Conservation (phyloP, 2,888 invertebrate species). For the Chydorus sphaericus region DNA sequence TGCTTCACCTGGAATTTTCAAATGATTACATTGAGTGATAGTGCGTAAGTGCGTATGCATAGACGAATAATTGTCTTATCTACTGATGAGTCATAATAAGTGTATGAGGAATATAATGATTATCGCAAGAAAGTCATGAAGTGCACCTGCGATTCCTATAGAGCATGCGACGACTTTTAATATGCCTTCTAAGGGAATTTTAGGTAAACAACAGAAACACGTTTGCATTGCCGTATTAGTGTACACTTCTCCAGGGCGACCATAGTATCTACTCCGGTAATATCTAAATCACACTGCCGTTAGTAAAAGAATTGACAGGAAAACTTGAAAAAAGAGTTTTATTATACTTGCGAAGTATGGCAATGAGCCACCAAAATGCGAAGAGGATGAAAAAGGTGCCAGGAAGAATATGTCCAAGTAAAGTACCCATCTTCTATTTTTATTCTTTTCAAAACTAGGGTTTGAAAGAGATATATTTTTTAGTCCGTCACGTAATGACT, state of each 20-base stretch:
- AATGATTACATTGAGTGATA: neutral
- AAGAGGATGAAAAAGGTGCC: constrained; percentile 28
- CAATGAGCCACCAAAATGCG: constrained; percentile 25
- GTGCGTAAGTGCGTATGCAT: too few relatives aligned
- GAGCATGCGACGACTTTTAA: constrained; percentile 23
- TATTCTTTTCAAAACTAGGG: too few relatives aligned
- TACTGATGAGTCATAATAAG: neutral
- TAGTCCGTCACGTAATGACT: neutral
- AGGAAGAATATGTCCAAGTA: constrained; percentile 32
- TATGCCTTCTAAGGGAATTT: constrained; percentile 23
- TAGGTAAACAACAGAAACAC: constrained; percentile 18
- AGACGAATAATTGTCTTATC: neutral
- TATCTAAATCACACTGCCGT: neutral
- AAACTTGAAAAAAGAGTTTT: too few relatives aligned
- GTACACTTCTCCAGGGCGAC: constrained; percentile 18
- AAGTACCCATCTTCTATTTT: constrained; percentile 28
- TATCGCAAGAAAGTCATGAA: neutral
- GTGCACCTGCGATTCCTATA: constrained; percentile 25
- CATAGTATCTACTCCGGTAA: constrained; percentile 20
- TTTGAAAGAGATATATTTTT: neutral
- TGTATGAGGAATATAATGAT: neutral
- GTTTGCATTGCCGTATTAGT: constrained; percentile 19
- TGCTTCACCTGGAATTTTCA: constrained; percentile 23
- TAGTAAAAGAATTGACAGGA: neutral
- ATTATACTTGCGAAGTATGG: constrained; percentile 23